A percentile compares a stretch with the other conserved stretches of the same genome.
Conservation (phyloP, 53 echinoderm and acorn worm genomes). For the Crossaster papposus region DNA sequence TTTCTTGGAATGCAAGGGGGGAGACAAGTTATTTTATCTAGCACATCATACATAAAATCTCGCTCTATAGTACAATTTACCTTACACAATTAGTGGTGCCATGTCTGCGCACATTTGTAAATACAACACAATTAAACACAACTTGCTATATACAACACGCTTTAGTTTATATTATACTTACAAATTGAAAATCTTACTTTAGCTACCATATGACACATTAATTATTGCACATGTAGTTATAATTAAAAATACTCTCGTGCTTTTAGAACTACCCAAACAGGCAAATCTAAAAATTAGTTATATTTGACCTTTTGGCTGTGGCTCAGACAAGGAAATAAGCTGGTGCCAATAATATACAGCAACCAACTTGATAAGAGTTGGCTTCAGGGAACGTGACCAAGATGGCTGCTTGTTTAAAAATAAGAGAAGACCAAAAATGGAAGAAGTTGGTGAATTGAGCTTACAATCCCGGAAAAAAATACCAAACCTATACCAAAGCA, state of each 20-base stretch:
- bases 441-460: too few relatives aligned
- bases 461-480: too few relatives aligned
- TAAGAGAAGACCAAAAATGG: too few relatives aligned
- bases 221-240: neutral
- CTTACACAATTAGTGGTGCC: too few relatives aligned
- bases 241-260: neutral
- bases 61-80: too few relatives aligned
- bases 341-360: neutral
- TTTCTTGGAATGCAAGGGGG: neutral
- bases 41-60: too few relatives aligned
- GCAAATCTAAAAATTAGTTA: neutral
- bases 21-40: too few relatives aligned
- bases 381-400: neutral
- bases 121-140: too few relatives aligned
- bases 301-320: neutral
- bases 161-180: neutral
- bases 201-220: neutral
- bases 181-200: neutral
- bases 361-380: neutral
- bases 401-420: too few relatives aligned
- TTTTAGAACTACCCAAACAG: neutral
- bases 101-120: too few relatives aligned
- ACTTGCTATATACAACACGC: neutral
- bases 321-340: neutral
- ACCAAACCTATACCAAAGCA: too few relatives aligned